Base-by-base conservation (phyloP, 2,888 invertebrate genomes). In the Dicyrtoma fusca region DNA sequence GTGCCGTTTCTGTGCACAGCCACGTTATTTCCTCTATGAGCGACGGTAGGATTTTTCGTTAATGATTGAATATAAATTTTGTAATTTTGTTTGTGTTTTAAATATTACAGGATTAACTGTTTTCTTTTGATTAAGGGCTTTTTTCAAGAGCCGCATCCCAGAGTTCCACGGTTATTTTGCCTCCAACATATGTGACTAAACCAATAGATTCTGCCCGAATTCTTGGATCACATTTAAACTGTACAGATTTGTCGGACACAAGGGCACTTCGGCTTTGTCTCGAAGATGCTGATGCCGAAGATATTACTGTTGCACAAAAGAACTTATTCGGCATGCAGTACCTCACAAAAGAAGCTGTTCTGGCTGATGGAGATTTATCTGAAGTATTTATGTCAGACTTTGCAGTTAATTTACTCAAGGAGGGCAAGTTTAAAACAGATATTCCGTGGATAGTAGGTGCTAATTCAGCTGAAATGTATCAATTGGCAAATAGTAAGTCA, bases 381-480 rank as follows among this genome's bases (percentile, higher is more conserved):
- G n/a, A 61, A n/a, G 55, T 71, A n/a, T 71, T 71, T 23, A 34
- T 71, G 42, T 51, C 51, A 13, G 63, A 62, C 13, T n/a, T 34
- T 14, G 44, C 71, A 11, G 11, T 34, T 14, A 63, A 62, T 23
- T 19, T 63, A 11, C 13, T 71, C 1, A 21, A 63, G 42, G 19
- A 23, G 8, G 71, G 71, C 5, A 17, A 64, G 14, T 71, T 71
- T 23, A 63, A 63, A 10, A 70, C 25, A 25, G 34, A 66, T 10
- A 44, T 71, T n/a, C 71, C 71, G 14, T 71, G 71, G 71, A 42
- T 71, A 5, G 1, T 63, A 1, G 71, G 71, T 1, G 13, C 14
- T 1, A 71, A 71, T 44, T 62, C 62, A 21, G 71, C 62, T 1
- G 71, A 71, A 25, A 13, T 44, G 17, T 70, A 21, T 70, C 8